Base-by-base conservation (phyloP, 2,113 vertebrate species). In the Syngnathus scovelli region DNA sequence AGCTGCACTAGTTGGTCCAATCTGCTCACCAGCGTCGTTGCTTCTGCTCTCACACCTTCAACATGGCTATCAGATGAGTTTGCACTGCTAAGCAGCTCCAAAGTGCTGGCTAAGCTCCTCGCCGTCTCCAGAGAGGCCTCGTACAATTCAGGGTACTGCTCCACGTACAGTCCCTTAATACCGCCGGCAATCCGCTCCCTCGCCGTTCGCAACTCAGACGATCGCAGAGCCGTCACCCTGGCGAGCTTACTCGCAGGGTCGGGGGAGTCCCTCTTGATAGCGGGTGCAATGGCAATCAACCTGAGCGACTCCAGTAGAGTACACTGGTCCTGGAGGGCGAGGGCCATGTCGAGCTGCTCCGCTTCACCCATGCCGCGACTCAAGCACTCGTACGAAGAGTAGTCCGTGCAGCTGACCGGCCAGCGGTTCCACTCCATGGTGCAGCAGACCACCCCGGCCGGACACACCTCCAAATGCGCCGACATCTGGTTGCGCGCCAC, bases 361-460 rank as follows among this genome's bases (percentile, higher is more conserved):
- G 93, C 94, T 87, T 95, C 93, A 83, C 96, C 94, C 66, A 95
- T 93, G 61, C 96, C 95, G 78, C 90, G 92, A 82, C 95, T 98
- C 68, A 98, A 84, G 81, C 92, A 94, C 87, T 98, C 95, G 0
- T 98, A 98, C 0, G 95, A 98, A 65, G 93, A 95, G 71, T 95
- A 93, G 83, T 98, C 95, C 70, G 95, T 91, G 0, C 95, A 94
- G 86, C 95, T 96, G 74, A 99, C 91, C 0, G 96, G 96, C 96
- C 96, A 98, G 74, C 96, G 92, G 72, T 98, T 99, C 97, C 97
- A 98, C 80, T 98, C 96, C 97, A 99, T 99, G 19, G 95, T 98
- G 88, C 97, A 99, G 85, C 94, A 96, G 4, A 99, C 95, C 48
- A 98, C 94, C 43, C 96, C 96, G 49, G 97, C 97, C 15, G 97